A percentile compares a stretch with the other conserved stretches of the same genome.
These are phyloP conservation scores for Torymus auratus DNA, from an alignment of 2,888 invertebrate genomes.

Conservation along the genomic window DNA sequence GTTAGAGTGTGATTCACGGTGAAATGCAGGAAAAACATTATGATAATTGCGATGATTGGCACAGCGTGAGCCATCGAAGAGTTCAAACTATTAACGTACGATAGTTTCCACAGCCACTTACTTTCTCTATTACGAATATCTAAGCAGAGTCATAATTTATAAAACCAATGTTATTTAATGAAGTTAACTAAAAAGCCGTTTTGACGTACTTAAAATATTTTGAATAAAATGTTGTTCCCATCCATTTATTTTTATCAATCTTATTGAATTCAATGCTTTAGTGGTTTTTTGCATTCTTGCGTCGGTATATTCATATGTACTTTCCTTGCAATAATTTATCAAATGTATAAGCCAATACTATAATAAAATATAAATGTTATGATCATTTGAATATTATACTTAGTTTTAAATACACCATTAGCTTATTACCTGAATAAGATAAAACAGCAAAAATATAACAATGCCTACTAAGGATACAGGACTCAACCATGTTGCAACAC, in stretches of 20 bases:
- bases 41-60: conserved; percentile 80
- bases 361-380: no score
- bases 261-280: conserved; percentile 80
- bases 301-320: conserved; percentile 65
- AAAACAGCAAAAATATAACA: conserved; percentile 77
- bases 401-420: neutral
- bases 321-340: conserved; percentile 71
- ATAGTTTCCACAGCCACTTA: conserved; percentile 78
- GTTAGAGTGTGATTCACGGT: conserved; percentile 79
- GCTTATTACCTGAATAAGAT: conserved; percentile 78
- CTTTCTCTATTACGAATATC: conserved; percentile 79
- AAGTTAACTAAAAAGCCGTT: neutral
- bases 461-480: conserved; percentile 79
- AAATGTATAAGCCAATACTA: conserved; percentile 76
- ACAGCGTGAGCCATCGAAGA: conserved; percentile 80
- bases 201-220: conserved; percentile 74
- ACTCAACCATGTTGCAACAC: conserved; percentile 78
- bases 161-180: neutral
- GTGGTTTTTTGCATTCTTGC: conserved; percentile 78
- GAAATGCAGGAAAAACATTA: conserved; percentile 80
- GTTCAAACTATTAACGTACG: conserved; percentile 80
- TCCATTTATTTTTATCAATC: conserved; percentile 82
- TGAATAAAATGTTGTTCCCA: conserved; percentile 81
- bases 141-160: conserved; percentile 64
- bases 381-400: no score